Conservation (phyloP, 2,797 vertebrate genomes). For the Philypnodon macrostomus region DNA sequence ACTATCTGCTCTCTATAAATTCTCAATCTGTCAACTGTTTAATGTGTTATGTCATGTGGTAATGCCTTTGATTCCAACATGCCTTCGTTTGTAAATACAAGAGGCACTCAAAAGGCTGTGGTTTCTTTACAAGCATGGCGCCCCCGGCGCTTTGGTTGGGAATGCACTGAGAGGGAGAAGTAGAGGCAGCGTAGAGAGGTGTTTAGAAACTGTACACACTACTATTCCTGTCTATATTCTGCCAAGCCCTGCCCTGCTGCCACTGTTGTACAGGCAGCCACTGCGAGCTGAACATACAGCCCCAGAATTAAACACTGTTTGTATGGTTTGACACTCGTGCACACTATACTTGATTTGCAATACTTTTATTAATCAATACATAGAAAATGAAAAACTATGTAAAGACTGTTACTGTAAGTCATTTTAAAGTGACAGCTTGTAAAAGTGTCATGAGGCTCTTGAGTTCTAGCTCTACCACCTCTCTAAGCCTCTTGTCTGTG, state of each 20-base stretch:
- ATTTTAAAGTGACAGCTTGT: conserved; percentile 29
- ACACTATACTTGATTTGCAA: conserved; percentile 70
- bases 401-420: conserved; percentile 51
- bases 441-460: conserved; percentile 35
- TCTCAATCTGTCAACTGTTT: conserved; percentile 94
- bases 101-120: conserved; percentile 97
- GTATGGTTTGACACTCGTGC: conserved; percentile 73
- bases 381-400: no score
- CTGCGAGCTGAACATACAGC: conserved; percentile 54
- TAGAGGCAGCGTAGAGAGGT: conserved; percentile 65
- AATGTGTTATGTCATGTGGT: conserved; percentile 99
- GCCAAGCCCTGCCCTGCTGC: conserved; percentile 67
- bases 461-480: conserved; percentile 38
- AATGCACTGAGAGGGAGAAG: conserved; percentile 71
- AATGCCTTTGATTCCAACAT: conserved; percentile 99
- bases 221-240: conserved; percentile 67
- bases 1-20: conserved; percentile 88
- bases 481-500: conserved; percentile 27
- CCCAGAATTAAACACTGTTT: conserved; percentile 72
- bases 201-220: conserved; percentile 75
- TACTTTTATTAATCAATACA: conserved; percentile 71
- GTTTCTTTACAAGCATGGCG: conserved; percentile 90
- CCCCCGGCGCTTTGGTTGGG: conserved; percentile 91
- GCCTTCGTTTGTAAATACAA: conserved; percentile 99
- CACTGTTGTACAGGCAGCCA: conserved; percentile 60